Base-by-base conservation (phyloP, 1,140 invertebrate species). In the Magallana gigas region DNA sequence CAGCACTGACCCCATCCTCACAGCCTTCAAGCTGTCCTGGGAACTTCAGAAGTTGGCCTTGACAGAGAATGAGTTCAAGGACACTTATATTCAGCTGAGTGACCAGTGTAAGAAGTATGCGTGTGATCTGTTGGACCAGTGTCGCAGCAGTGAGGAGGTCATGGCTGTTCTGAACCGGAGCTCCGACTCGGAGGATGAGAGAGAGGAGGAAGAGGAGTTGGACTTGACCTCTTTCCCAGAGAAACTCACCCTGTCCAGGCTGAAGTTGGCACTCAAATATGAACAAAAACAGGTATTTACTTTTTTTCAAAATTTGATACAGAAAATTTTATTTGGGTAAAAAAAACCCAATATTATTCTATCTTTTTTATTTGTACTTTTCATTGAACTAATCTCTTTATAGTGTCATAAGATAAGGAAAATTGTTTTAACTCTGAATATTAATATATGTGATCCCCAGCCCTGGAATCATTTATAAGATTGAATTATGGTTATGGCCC, bases 1-100 rank as follows among this genome's bases (percentile, higher is more conserved):
- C 0, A 95, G 96, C 0, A 92, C 95, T 9, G 97, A 97, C 93
- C 97, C 97, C 0, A 96, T 97, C 84, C 93, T 97, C 12, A 94
- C 95, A n/a, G 96, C 96, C 1, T 97, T 97, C 91, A 92, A 95
- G 85, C 94, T 97, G 12, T 95, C 95, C 0, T 91, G 94, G 62
- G 96, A 97, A 85, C 93, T 97, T 11, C 91, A 92, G 62, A 92
- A 93, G 83, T 87, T 93, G 23, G 93, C 93, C 1, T 87, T 93
- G 5, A 90, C 95, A 60, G 95, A 96, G 81, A 95, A 95, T 11
- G 96, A 96, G 89, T 96, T 96, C 90, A 95, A 96, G 91, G 94
- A 93, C 68, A 92, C 92, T 1, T 97, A 97, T 92, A 92, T 95
- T 14, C 94, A 95, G 57, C 93, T 97, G 1, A 94, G 95, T 8